A percentile compares a stretch with the other conserved stretches of the same genome.
Conservation (phyloP, 2,113 vertebrate species). For the Podarcis raffonei region DNA sequence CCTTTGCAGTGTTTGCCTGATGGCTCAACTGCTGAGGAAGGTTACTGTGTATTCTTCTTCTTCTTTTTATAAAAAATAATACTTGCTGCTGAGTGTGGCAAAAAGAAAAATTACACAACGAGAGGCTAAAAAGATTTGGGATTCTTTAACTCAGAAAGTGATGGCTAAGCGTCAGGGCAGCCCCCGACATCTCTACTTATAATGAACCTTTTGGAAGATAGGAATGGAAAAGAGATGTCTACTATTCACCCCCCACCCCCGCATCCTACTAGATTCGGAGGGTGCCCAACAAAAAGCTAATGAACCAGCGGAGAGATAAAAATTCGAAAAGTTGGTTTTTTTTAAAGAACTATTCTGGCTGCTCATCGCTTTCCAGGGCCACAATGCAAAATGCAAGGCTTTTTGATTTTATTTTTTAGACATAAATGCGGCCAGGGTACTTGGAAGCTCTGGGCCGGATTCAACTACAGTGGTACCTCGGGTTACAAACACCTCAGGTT, state of each 20-base stretch:
- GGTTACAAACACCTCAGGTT: too few species aligned
- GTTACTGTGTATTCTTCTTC: neutral
- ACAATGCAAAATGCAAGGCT: neutral
- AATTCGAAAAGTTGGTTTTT: neutral
- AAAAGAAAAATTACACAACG: neutral
- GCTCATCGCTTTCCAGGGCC: neutral
- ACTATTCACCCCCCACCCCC: neutral
- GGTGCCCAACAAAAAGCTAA: neutral
- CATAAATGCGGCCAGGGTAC: neutral
- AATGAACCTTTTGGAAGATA: neutral
- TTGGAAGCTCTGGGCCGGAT: neutral
- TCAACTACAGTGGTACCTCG: too few species aligned
- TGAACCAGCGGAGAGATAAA: neutral
- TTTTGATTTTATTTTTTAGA: too few species aligned
- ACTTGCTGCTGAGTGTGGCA: neutral
- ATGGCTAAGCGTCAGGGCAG: neutral
- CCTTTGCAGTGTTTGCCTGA: neutral
- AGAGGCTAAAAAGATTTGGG: conserved; percentile 11
- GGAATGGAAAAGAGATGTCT: neutral
- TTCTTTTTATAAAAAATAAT: too few species aligned
- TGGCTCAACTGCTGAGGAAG: conserved; percentile 5
- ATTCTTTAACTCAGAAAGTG: neutral
- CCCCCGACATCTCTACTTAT: neutral
- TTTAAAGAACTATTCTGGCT: neutral
- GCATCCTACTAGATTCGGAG: neutral